Evolutionary conservation across 2,113 vertebrate species (phyloP), one percentile per base, ranked within the genome.

Genomic region (Hippocampus guttulatus): DNA sequence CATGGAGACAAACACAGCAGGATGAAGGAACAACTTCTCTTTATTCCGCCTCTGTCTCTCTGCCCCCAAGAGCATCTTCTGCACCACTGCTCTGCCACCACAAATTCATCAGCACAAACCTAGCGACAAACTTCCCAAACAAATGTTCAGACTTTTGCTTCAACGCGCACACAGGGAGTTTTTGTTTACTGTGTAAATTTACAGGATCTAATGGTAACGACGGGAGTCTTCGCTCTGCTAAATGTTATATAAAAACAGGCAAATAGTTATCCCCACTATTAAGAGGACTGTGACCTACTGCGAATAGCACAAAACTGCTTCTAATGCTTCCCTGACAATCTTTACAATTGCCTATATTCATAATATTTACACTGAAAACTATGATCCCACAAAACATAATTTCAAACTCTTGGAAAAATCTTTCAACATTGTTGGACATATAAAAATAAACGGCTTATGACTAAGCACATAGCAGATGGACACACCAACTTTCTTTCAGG

Each of bases 71-170:
- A 81, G 79, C 78, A 49, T 75, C 75, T 87, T 88, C 84, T 79
- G 85, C 83, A 77, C 77, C 84, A 81, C 77, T 83, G 77, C 82
- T 75, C 86, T 90, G 90, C 84, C 92, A 88, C 84, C 76, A 80
- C 74, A 65, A 72, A 89, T 91, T 87, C 73, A 83, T 91, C 88
- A 89, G 63, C 33, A 25, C 72, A 82, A 75, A 84, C 84, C 75
- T 86, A 78, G 70, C 61, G 86, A 38, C 73, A 82, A 75, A 84
- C 84, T 78, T 87, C 78, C 71, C 58, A 88, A 89, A 87, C 81
- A 86, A 81, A 63, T 55, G 38, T n/a, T 60, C 63, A 54, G 67
- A 80, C 73, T 76, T 79, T 73, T 74, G 76, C 68, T 75, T n/a
- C 69, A 41, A 55, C 27, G 27, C 69, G 55, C 64, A 70, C 54